Evolutionary conservation across 1,140 invertebrate species (phyloP).

Genomic region (Adelges cooleyi): DNA sequence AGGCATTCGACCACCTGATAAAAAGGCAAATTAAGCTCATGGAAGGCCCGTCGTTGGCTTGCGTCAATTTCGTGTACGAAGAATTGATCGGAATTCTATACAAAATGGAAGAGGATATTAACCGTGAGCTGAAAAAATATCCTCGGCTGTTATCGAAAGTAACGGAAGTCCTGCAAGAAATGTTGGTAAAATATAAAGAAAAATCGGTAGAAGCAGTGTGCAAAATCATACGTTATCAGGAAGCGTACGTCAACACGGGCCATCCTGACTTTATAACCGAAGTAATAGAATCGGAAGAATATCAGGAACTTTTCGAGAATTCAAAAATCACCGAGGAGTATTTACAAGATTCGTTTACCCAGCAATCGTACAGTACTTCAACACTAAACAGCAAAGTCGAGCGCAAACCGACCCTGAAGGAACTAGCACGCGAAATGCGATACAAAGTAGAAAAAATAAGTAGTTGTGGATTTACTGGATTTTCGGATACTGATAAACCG

Average conservation of each 20-base stretch:
- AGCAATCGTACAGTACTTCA: no score
- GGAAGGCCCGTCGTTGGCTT: slow-evolving; percentile 54
- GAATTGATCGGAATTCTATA: slow-evolving; percentile 62
- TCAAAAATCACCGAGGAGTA: background rate
- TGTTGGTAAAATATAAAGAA: slow-evolving; percentile 48
- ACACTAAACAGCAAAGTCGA: background rate
- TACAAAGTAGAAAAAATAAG: background rate
- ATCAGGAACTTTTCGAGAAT: background rate
- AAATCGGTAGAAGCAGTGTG: slow-evolving; percentile 55
- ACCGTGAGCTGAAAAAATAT: slow-evolving; percentile 59
- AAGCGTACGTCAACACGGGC: slow-evolving; percentile 63
- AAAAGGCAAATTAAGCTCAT: slow-evolving; percentile 60
- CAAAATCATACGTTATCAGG: slow-evolving; percentile 53
- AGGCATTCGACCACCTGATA: slow-evolving; percentile 60
- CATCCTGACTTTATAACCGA: slow-evolving; percentile 47
- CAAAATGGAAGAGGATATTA: slow-evolving; percentile 52
- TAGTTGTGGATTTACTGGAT: background rate
- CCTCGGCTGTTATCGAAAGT: slow-evolving; percentile 57
- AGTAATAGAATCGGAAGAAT: background rate
- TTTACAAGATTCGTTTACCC: background rate
- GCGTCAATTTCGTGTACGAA: slow-evolving; percentile 61
- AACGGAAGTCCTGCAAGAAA: slow-evolving; percentile 53
- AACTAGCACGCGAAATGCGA: background rate
- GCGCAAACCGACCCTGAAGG: background rate
- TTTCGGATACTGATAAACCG: background rate